Evolutionary conservation across 2,888 invertebrate species (phyloP).

Genomic region (Sicus ferrugineus): DNA sequence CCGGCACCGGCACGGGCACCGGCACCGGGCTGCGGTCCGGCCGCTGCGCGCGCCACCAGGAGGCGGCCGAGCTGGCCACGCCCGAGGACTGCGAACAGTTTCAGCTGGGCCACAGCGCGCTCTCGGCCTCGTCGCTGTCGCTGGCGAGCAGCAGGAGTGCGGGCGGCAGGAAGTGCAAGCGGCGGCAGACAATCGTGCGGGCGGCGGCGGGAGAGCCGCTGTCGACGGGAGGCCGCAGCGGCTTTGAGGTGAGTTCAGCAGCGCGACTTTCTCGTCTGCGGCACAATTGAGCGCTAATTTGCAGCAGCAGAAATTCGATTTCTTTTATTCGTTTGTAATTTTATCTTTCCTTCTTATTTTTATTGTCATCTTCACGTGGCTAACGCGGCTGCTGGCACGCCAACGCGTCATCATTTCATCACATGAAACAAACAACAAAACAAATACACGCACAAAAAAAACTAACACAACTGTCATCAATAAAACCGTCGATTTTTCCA

Average conservation of each 20-base stretch:
- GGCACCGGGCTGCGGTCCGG: constrained; percentile 24
- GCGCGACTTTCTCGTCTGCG: too few species aligned
- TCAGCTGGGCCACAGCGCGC: constrained; percentile 52
- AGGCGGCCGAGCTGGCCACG: constrained; percentile 51
- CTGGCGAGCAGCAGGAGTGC: constrained; percentile 51
- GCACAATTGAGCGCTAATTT: constrained; percentile 12
- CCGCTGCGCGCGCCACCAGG: constrained; percentile 52
- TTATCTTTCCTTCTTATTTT: constrained; percentile 31
- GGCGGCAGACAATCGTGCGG: constrained; percentile 40
- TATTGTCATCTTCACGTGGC: not conserved
- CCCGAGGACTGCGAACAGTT: constrained; percentile 55
- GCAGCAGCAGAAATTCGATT: too few species aligned
- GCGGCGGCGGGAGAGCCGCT: too few species aligned
- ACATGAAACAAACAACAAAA: constrained; percentile 1
- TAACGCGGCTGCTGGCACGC: not conserved
- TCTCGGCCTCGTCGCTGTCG: constrained; percentile 50
- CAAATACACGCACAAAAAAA: constrained; percentile 26
- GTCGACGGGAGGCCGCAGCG: constrained; percentile 32
- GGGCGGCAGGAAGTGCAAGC: constrained; percentile 47
- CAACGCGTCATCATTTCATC: not conserved
- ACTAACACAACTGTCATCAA: constrained; percentile 24
- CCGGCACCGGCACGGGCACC: constrained; percentile 41
- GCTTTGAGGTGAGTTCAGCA: constrained; percentile 50
- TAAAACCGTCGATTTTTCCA: not conserved
- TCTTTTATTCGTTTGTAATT: constrained; percentile 34